Evolutionary conservation across 1,140 invertebrate genomes (phyloP).

Genomic region (Orchesella cincta): DNA sequence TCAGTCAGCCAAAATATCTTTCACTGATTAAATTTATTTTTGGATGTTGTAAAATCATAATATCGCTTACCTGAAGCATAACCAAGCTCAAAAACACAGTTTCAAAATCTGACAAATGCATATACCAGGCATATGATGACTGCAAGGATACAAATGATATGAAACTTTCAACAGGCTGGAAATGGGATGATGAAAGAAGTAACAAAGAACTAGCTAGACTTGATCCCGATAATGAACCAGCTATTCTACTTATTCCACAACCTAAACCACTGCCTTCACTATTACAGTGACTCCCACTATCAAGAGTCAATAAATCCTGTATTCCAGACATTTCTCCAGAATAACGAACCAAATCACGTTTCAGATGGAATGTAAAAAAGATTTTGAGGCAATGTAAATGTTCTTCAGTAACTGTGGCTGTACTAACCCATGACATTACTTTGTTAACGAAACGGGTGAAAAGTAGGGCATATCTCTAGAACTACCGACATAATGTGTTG

Average conservation of each 20-base stretch:
- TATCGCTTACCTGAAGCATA: slow-evolving; percentile 37
- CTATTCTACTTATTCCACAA: not conserved
- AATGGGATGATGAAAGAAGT: not conserved
- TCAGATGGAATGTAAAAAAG: too few relatives aligned
- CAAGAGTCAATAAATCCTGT: too few relatives aligned
- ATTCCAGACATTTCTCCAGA: too few relatives aligned
- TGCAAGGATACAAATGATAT: slow-evolving; percentile 28
- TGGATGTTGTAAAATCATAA: not conserved
- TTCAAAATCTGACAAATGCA: slow-evolving; percentile 34
- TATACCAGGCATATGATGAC: slow-evolving; percentile 33
- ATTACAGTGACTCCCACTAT: too few relatives aligned
- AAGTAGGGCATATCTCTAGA: too few relatives aligned
- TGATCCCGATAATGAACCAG: not conserved
- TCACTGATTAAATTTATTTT: not conserved
- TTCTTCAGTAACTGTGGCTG: too few relatives aligned
- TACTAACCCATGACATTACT: too few relatives aligned
- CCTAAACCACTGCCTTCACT: not conserved
- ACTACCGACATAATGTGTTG: too few relatives aligned
- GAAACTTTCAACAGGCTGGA: slow-evolving; percentile 23
- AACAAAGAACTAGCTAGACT: not conserved
- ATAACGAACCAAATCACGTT: too few relatives aligned
- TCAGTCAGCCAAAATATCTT: not conserved
- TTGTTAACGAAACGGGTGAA: too few relatives aligned
- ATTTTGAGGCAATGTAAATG: too few relatives aligned
- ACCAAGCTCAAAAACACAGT: slow-evolving; percentile 19